Conservation (phyloP, 2,113 vertebrate genomes). For the Corythornis vintsioides region DNA sequence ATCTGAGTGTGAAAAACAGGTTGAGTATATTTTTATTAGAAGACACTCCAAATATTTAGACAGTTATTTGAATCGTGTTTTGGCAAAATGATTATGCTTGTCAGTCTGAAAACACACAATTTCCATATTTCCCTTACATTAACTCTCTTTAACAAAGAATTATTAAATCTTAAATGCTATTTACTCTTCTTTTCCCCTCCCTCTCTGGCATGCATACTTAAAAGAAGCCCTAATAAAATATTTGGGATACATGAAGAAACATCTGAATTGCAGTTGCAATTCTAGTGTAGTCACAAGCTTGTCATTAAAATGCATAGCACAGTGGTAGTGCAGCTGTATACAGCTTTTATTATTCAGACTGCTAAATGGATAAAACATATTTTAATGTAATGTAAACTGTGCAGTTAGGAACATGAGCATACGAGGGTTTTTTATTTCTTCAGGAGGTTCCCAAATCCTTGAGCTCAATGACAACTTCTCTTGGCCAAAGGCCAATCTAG, state of each 20-base stretch:
- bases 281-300: conserved; percentile 74
- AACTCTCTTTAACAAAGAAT: conserved; percentile 74
- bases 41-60: conserved; percentile 80
- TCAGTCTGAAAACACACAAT: conserved; percentile 78
- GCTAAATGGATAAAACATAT: conserved; percentile 78
- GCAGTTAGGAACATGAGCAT: conserved; percentile 54
- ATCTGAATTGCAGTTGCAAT: conserved; percentile 77
- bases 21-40: conserved; percentile 71
- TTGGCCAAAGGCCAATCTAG: conserved; percentile 66
- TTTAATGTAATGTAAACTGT: conserved; percentile 77
- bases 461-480: conserved; percentile 51
- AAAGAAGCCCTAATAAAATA: conserved; percentile 68
- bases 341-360: conserved; percentile 77
- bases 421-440: conserved; percentile 48
- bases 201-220: conserved; percentile 26
- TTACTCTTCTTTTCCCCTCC: conserved; percentile 70
- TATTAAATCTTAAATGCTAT: conserved; percentile 80
- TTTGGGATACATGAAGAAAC: conserved; percentile 75
- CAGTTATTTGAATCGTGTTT: conserved; percentile 77
- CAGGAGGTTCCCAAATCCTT: conserved; percentile 65
- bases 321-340: conserved; percentile 77
- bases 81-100: conserved; percentile 76
- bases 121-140: conserved; percentile 75
- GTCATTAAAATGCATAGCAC: conserved; percentile 79
- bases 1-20: conserved; percentile 72